Base-by-base conservation (phyloP, 2,888 invertebrate species). In the Patella depressa region DNA sequence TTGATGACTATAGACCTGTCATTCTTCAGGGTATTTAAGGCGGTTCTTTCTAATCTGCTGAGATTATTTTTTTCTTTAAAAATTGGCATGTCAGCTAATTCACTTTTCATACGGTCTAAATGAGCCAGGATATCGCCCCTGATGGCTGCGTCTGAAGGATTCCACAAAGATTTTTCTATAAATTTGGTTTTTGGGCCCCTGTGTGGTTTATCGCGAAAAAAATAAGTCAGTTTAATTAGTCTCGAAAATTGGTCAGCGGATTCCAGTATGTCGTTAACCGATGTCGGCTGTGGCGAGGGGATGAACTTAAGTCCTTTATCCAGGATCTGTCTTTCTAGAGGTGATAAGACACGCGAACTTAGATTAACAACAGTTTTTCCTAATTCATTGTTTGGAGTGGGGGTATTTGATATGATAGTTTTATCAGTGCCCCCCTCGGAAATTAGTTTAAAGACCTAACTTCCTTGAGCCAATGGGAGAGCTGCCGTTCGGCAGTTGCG, bases 331-430 rank as follows among this genome's bases (percentile, higher is more conserved):
- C 19, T 17, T 14, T 14, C 15, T 34, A 34, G 34, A n/a, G 59
- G 17, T n/a, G 59, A 59, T 17, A 59, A 11, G 3, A 59, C 17
- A n/a, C 59, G 17, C 17, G 59, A 59, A 14, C 59, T 59, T 59
- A 59, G n/a, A 59, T 59, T 59, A 15, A 59, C 59, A 59, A 59
- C 59, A n/a, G 59, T 59, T 59, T 59, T 11, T 14, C 59, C 59
- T 5, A 59, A n/a, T 12, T n/a, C 5, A 59, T n/a, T 15, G n/a
- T n/a, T 11, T n/a, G 12, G 5, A 59, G 15, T 59, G 59, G 59
- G 59, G n/a, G 29, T 29, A 29, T 29, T 29, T 29, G 29, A 29
- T 29, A 29, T 29, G 29, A 29, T 29, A 29, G 29, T 29, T 29
- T 29, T 29, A 29, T 29, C 29, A 29, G 29, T 29, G 29, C 29